Conservation (phyloP, 2,113 vertebrate species). For the Tapirus terrestris region DNA sequence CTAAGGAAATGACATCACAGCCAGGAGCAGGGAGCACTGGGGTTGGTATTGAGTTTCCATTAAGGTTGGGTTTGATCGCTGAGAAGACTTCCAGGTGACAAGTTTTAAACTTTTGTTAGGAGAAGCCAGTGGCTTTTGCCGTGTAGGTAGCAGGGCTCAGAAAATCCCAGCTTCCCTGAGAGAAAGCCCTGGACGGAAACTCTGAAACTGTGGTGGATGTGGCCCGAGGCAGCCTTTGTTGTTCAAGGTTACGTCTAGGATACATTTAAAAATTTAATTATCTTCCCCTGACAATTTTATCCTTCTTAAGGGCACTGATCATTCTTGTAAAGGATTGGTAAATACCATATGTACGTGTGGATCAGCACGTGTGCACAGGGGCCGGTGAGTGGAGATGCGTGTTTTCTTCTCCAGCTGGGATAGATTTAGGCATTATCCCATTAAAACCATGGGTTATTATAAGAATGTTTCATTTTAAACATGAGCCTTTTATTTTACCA, state of each 20-base stretch:
- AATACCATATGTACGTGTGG: accelerated
- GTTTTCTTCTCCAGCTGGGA: background rate
- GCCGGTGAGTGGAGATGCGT: accelerated
- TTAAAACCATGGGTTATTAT: background rate
- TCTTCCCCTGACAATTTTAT: background rate
- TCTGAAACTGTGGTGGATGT: accelerated
- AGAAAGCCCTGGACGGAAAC: background rate
- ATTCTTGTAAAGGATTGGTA: accelerated
- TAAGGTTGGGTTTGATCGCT: background rate
- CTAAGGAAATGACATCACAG: accelerated
- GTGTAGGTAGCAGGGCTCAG: accelerated
- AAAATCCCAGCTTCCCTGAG: background rate
- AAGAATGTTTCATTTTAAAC: accelerated
- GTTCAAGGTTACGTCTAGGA: background rate
- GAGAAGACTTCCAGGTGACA: background rate
- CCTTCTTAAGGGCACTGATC: accelerated
- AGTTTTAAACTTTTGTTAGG: background rate
- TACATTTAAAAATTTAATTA: accelerated
- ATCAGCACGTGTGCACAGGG: accelerated
- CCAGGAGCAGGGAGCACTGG: accelerated
- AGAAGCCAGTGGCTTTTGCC: background rate
- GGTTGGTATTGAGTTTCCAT: accelerated
- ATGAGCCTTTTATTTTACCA: accelerated
- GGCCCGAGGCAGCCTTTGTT: background rate
- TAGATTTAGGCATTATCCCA: accelerated